Evolutionary conservation across 2,888 invertebrate species (phyloP), one percentile per base, ranked within the genome.

Genomic region (Toxonevra muliebris): DNA sequence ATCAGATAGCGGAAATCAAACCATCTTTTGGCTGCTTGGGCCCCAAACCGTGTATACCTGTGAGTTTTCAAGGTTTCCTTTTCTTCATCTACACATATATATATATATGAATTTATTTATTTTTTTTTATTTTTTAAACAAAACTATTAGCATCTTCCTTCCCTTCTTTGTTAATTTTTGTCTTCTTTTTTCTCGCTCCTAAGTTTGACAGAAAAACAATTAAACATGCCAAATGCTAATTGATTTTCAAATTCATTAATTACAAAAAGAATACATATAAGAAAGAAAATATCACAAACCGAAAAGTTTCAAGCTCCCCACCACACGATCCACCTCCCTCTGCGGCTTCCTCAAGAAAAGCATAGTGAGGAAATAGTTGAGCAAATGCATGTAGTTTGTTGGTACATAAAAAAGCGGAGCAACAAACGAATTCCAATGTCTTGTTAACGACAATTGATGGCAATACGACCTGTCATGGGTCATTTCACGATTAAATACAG

Each of bases 391-490:
- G 30, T 30, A 30, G 2, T 30, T 30, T 20, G 52, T 61, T 19
- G 3, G 7, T 4, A 30, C 30, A 30, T 48, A 53, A 45, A 60
- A 42, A 20, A 59, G 57, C 65, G 64, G 30, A 74, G 73, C 72
- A 74, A 68, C 74, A 77, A 74, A 75, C 66, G 69, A 69, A 79
- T 81, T 71, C 78, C 76, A 66, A 75, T 75, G 80, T 80, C 79
- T 80, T 81, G 81, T 82, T 80, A 80, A 76, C 78, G 79, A 80
- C 80, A 83, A 84, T 84, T 84, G 81, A 81, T 82, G 80, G 80
- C 80, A 79, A 76, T 76, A 76, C 78, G 77, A 81, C 82, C 82
- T 80, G 79, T 77, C 77, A 79, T 74, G 81, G 82, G 83, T 84
- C 84, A 84, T 81, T 81, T 74, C 50, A 66, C 55, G 55, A 41